phyloP scores from a whole-genome alignment of 2,113 vertebrate genomes.

The Oostethus manadensis region DNA sequence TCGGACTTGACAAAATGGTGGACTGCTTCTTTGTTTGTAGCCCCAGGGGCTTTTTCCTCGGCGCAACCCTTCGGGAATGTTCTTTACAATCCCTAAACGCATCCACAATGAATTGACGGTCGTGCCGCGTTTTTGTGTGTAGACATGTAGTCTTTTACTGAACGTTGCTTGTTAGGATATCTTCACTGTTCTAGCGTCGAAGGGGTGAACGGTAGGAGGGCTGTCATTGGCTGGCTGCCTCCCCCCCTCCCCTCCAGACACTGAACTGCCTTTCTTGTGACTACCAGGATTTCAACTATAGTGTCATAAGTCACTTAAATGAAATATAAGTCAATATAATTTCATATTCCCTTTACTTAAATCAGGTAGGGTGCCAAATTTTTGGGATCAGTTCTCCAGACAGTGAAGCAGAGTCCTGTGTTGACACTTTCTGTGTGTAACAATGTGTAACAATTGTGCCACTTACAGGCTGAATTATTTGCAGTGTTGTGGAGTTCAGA shows the following conservation, averaged over 20 bases:
- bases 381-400: conserved; percentile 3
- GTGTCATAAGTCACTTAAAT: too few relatives aligned
- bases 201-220: conserved; percentile 55
- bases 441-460: conserved; percentile 66
- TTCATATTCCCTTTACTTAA: too few relatives aligned
- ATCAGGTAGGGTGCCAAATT: too few relatives aligned
- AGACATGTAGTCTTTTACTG: background rate
- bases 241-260: conserved; percentile 7
- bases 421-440: conserved; percentile 41
- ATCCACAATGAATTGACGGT: background rate
- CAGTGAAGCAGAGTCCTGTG: conserved; percentile 25
- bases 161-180: conserved; percentile 5
- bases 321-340: too few relatives aligned
- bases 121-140: background rate
- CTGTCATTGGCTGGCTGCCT: conserved; percentile 6
- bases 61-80: conserved; percentile 25
- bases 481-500: conserved; percentile 75
- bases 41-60: conserved; percentile 27
- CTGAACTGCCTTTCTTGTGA: background rate
- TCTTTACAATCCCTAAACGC: conserved; percentile 4
- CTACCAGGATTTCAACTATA: background rate
- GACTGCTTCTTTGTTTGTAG: conserved; percentile 49
- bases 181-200: conserved; percentile 10
- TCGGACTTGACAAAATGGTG: conserved; percentile 59
- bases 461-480: conserved; percentile 72